phyloP scores from a whole-genome alignment of 1,140 invertebrate species.

The Druon quercuslanigerum region DNA sequence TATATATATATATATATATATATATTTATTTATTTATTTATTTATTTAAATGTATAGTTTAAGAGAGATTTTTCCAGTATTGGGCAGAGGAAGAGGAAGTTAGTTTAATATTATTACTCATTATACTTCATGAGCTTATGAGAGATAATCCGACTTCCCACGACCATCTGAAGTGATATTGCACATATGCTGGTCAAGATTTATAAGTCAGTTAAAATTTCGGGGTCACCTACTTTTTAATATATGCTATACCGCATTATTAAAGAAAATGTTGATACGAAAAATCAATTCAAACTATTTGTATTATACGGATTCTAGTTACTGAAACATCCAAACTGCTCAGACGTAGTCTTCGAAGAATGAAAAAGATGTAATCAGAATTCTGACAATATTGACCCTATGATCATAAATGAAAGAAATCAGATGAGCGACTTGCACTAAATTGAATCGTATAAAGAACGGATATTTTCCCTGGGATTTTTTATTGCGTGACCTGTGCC shows the following conservation, averaged over 20 bases:
- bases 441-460: constrained; percentile 3
- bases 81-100: constrained; percentile 20
- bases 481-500: constrained; percentile 3
- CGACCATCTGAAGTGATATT: constrained; percentile 9
- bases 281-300: too few relatives aligned
- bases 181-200: constrained; percentile 8
- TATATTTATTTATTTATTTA: too few relatives aligned
- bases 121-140: constrained; percentile 9
- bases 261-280: too few relatives aligned
- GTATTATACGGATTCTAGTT: too few relatives aligned
- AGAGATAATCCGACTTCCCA: constrained; percentile 11
- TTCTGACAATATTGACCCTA: neutral
- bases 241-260: too few relatives aligned
- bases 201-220: neutral
- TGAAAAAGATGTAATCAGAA: too few relatives aligned
- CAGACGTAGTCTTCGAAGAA: too few relatives aligned
- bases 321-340: too few relatives aligned
- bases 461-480: constrained; percentile 18
- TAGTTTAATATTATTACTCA: neutral
- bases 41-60: neutral
- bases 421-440: neutral
- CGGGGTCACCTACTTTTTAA: neutral
- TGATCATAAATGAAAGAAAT: neutral
- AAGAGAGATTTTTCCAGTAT: constrained; percentile 2
- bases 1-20: too few relatives aligned